Base-by-base conservation (phyloP, 2,797 vertebrate genomes). In the Thalassophryne amazonica region DNA sequence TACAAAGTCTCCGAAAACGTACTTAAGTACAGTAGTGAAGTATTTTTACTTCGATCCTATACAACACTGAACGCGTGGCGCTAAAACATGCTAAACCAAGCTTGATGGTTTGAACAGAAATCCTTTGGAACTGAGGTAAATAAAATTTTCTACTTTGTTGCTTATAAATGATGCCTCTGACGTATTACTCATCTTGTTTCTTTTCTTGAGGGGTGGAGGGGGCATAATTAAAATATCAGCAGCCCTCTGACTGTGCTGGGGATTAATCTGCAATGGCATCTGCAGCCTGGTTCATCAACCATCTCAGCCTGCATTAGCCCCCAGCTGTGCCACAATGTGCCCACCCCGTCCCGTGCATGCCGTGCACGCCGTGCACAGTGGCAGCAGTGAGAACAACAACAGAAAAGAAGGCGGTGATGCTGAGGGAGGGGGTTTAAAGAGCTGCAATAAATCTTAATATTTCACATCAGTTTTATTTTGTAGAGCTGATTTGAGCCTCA, bases 201-300 rank as follows among this genome's bases (percentile, higher is more conserved):
- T 66, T 40, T 55, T 57, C 68, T 54, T 48, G 47, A n/a, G n/a
- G n/a, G n/a, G n/a, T n/a, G n/a, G n/a, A n/a, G 19, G 27, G 21
- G 69, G 61, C 54, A 60, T 88, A 86, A 87, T 89, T 86, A 83
- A 84, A 86, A 79, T 80, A 86, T 71, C 76, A 64, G 67, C 81
- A 87, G 84, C 84, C 64, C 61, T 49, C 73, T 84, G 61, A 67
- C 81, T 89, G 84, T 71, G 81, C 86, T 81, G 84, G 63, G 76
- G 70, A 92, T 92, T 87, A 91, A 90, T 93, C 85, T 91, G 76
- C 77, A 68, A 62, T 85, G 83, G 81, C 90, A 89, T 91, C 77
- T 86, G 84, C 62, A 86, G 78, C 58, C 60, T 40, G 55, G 55
- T 67, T 79, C 76, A 63, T 71, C 79, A 80, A 64, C 70, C 75